Percentiles rank a stretch among this genome's conserved stretches.
These are phyloP conservation scores for Centruroides sculpturatus DNA, from an alignment of 1,140 invertebrate species.

Conservation along the genomic window DNA sequence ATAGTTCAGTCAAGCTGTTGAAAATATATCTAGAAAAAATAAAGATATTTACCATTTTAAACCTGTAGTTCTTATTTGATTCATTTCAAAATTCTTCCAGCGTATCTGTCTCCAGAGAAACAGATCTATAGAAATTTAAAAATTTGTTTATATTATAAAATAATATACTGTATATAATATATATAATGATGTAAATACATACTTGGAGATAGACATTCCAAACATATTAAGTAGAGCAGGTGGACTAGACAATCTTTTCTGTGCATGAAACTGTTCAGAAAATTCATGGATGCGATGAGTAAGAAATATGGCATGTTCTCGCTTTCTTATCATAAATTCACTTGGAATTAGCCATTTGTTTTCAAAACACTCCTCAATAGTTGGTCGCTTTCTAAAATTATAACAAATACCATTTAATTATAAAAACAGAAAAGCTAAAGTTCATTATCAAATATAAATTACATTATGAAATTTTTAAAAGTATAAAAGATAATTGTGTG, in stretches of 20 bases:
- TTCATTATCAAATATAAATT: too few species aligned
- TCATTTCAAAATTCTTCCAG: not conserved
- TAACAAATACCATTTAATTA: slow-evolving; percentile 2
- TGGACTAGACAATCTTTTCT: slow-evolving; percentile 1
- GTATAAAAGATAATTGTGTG: too few species aligned
- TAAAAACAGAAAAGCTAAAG: too few species aligned
- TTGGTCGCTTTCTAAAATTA: slow-evolving; percentile 66
- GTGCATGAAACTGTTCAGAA: slow-evolving; percentile 12
- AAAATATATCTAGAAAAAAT: too few species aligned
- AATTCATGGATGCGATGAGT: slow-evolving; percentile 46
- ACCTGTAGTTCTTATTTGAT: too few species aligned
- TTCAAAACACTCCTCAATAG: slow-evolving; percentile 82
- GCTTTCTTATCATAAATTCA: slow-evolving; percentile 81
- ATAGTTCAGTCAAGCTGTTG: too few species aligned
- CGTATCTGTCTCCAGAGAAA: not conserved
- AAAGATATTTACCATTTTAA: too few species aligned
- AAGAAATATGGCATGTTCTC: slow-evolving; percentile 68
- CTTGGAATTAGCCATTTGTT: slow-evolving; percentile 83
- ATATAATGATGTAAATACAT: not conserved
- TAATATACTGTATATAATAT: not conserved
- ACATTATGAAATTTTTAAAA: not conserved
- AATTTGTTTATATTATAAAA: too few species aligned
- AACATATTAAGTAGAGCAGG: slow-evolving; percentile 7
- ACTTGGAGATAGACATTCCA: slow-evolving; percentile 5
- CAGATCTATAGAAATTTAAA: not conserved